Percentiles rank a stretch among this genome's conserved stretches.
Evolutionary conservation across 23 tunicate species (phyloP).

Genomic region (Styela clava): DNA sequence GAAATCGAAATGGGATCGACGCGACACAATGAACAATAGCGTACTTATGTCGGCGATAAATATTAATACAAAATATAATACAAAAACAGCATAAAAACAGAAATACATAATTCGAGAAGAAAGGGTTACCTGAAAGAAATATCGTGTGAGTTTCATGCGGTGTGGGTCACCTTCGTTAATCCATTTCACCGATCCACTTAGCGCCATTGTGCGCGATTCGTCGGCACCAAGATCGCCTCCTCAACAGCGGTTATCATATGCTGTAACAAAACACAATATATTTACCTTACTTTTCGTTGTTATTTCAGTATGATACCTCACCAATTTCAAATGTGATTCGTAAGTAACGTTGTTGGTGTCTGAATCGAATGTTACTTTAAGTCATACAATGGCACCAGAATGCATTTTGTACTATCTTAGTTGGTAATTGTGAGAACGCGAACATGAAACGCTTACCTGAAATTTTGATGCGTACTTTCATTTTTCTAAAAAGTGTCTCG

Average conservation of each 20-base stretch:
- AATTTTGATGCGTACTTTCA: neutral
- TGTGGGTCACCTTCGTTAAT: slow-evolving; percentile 18
- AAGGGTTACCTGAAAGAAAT: neutral
- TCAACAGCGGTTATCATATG: too few relatives aligned
- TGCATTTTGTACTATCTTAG: too few relatives aligned
- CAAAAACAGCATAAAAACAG: neutral
- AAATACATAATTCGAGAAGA: neutral
- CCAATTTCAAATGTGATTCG: too few relatives aligned
- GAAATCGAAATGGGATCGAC: neutral
- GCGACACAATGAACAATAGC: slow-evolving; percentile 7
- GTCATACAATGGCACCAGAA: too few relatives aligned
- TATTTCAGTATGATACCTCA: too few relatives aligned
- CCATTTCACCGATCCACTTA: slow-evolving; percentile 19
- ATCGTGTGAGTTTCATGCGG: slow-evolving; percentile 14
- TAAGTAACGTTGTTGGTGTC: too few relatives aligned
- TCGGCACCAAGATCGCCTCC: neutral
- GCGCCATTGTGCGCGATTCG: slow-evolving; percentile 4
- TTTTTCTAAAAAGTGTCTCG: neutral
- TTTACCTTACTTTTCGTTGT: too few relatives aligned
- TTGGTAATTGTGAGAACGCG: too few relatives aligned
- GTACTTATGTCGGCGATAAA: neutral
- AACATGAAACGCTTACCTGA: neutral
- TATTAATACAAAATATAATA: neutral
- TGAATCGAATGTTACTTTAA: too few relatives aligned
- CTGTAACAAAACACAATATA: too few relatives aligned